Conservation (phyloP, 2,113 vertebrate species). For the Calidris pygmaea region DNA sequence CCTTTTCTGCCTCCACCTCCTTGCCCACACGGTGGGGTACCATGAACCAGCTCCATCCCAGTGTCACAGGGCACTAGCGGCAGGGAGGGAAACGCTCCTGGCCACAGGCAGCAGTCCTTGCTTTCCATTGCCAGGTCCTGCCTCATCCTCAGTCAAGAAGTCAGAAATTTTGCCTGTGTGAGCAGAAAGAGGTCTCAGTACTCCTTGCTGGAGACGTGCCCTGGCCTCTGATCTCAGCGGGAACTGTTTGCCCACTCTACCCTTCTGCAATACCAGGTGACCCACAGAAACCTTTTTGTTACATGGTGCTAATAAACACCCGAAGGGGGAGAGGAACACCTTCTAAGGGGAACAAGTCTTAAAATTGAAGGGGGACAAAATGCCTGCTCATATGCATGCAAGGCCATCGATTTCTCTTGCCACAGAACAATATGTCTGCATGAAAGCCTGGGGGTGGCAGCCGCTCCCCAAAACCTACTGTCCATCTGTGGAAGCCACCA, state of each 20-base stretch:
- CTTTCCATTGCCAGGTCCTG: background rate
- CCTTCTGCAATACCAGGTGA: background rate
- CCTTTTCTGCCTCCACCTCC: background rate
- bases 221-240: background rate
- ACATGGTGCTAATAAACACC: background rate
- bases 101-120: background rate
- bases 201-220: background rate
- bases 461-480: background rate
- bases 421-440: too few species aligned
- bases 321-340: background rate
- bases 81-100: background rate
- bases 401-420: background rate
- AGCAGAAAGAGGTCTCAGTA: background rate
- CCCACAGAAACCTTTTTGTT: background rate
- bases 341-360: background rate
- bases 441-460: background rate
- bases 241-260: background rate
- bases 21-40: accelerated
- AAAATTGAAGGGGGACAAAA: background rate
- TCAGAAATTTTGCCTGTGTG: background rate
- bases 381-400: background rate
- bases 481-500: background rate
- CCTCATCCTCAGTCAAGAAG: background rate
- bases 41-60: background rate
- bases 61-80: too few species aligned